Base-by-base conservation (phyloP, 2,888 invertebrate genomes). In the Latrodectus hesperus region DNA sequence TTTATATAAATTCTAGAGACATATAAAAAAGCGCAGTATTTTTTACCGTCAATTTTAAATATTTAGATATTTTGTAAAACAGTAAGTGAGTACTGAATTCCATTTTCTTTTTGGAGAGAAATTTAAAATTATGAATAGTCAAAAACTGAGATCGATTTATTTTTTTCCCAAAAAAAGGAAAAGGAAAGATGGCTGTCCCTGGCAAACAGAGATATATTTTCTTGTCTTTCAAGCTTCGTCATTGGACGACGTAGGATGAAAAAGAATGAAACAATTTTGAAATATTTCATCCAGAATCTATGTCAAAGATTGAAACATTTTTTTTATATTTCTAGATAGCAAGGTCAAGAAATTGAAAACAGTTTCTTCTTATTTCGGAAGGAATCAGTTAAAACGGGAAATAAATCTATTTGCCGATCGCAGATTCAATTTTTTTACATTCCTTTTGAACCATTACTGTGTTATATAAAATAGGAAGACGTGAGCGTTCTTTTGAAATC, bases 281-380 rank as follows among this genome's bases (percentile, higher is more conserved):
- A 75, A 82, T 82, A 82, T 82, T 82, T 82, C 82, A 82, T 82
- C 75, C 75, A 70, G 65, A 82, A 82, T 82, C 70, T 75, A 75
- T 82, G 82, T 53, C 70, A 55, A 60, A 82, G 75, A 82, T 75
- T 82, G 82, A 82, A 75, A 51, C 67, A 52, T 70, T 74, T 75
- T 65, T 49, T 82, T 68, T 78, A 51, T 70, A 16, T 74, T 53
- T 82, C 60, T 38, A 68, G 75, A 75, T 82, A 82, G 82, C 82
- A 82, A 82, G 82, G 82, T 82, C 75, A 82, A 67, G 68, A 82
- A 82, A 82, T 82, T 82, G 82, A 82, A 82, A 82, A 82, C 75
- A 82, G 70, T 82, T 82, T 82, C 70, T 55, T 53, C 55, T 82
- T 74, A 53, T 68, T 82, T 70, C 74, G 53, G 68, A 74, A 49